phyloP scores from a whole-genome alignment of 37 sponge, comb jelly and placozoan genomes.

The Crambe crambe region DNA sequence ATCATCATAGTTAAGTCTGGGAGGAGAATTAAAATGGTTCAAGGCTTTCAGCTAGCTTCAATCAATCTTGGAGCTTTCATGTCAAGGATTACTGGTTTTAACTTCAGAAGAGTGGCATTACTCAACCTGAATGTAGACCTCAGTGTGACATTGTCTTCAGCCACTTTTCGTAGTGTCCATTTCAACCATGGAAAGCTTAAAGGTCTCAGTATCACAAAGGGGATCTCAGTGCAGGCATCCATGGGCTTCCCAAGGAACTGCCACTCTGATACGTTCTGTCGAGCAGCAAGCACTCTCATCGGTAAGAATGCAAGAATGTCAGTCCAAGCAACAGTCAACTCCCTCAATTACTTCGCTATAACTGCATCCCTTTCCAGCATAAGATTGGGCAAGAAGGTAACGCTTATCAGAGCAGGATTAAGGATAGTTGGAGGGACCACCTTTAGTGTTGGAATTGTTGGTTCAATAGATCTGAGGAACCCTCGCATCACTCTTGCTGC shows the following conservation, averaged over 20 bases:
- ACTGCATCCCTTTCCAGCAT: neutral
- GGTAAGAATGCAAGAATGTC: neutral
- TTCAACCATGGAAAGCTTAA: neutral
- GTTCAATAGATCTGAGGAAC: neutral
- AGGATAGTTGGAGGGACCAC: neutral
- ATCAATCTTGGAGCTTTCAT: neutral
- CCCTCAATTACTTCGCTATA: neutral
- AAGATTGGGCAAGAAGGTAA: neutral
- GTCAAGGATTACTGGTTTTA: neutral
- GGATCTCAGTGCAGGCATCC: neutral
- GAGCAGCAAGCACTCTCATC: neutral
- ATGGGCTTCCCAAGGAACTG: neutral
- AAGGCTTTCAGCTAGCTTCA: neutral
- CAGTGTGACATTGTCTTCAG: neutral
- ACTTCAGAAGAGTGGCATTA: neutral
- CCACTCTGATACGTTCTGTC: neutral
- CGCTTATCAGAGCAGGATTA: neutral
- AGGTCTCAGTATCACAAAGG: neutral
- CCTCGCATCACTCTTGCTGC: neutral
- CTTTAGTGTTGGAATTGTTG: neutral
- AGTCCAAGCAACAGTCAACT: neutral
- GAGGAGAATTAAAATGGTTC: neutral
- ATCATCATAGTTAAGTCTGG: neutral
- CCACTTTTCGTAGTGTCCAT: neutral
- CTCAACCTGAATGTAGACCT: neutral